Percentiles rank a stretch among this genome's conserved stretches.
These are phyloP conservation scores for Brachymystax lenok DNA, from an alignment of 2,797 vertebrate genomes.

Conservation along the genomic window DNA sequence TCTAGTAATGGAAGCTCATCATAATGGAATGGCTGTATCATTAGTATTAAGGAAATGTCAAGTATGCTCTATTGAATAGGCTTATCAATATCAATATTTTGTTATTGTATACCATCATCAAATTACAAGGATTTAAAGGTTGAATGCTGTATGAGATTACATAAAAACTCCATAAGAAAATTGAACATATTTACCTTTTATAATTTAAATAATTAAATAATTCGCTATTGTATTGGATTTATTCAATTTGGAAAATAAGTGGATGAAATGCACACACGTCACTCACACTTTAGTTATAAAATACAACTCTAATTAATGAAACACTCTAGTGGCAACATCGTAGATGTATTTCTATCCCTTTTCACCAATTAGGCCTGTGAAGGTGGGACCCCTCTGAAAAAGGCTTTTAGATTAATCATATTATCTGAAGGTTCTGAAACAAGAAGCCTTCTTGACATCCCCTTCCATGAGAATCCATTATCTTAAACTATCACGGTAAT, in stretches of 20 bases:
- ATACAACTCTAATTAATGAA: slow-evolving; percentile 70
- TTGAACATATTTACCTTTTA: slow-evolving; percentile 45
- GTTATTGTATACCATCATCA: slow-evolving; percentile 54
- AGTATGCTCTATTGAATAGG: slow-evolving; percentile 54
- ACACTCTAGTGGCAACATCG: slow-evolving; percentile 71
- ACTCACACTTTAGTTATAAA: slow-evolving; percentile 61
- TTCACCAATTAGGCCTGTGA: slow-evolving; percentile 93
- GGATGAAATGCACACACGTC: slow-evolving; percentile 65
- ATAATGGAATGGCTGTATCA: slow-evolving; percentile 59
- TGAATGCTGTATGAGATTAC: slow-evolving; percentile 60
- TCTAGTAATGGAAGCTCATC: slow-evolving; percentile 62
- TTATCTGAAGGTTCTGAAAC: slow-evolving; percentile 99
- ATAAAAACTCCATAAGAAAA: slow-evolving; percentile 48
- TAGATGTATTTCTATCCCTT: slow-evolving; percentile 84
- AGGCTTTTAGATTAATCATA: slow-evolving; percentile 99
- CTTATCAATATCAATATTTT: slow-evolving; percentile 69
- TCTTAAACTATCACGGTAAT: slow-evolving; percentile 99
- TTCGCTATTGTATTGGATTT: slow-evolving; percentile 26
- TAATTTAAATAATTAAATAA: slow-evolving; percentile 37
- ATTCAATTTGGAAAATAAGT: slow-evolving; percentile 59
- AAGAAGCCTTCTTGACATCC: slow-evolving; percentile 94
- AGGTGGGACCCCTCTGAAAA: slow-evolving; percentile 90
- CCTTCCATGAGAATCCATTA: slow-evolving; percentile 99
- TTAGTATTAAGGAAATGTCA: slow-evolving; percentile 78
- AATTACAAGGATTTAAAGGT: slow-evolving; percentile 64